Conservation (phyloP, 2,888 invertebrate genomes). For the Limenitis arthemis region DNA sequence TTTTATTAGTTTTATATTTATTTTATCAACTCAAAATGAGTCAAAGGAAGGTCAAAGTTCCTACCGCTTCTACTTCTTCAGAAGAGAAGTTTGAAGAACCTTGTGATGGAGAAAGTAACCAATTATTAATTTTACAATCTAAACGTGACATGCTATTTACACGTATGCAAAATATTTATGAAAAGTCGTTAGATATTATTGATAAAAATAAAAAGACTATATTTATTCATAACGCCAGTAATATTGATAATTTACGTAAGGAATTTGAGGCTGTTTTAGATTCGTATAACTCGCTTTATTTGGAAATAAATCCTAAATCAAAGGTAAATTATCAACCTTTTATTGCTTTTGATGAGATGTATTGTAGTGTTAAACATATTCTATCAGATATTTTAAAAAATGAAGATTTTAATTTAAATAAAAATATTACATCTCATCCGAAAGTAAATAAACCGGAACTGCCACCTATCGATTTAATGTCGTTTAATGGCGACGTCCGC, state of each 20-base stretch:
- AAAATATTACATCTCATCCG: background rate
- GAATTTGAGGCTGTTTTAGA: background rate
- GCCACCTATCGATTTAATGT: slow-evolving; percentile 8
- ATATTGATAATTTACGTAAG: slow-evolving; percentile 1
- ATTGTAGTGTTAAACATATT: background rate
- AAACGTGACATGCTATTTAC: background rate
- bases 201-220: background rate
- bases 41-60: background rate
- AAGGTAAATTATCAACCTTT: background rate
- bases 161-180: background rate
- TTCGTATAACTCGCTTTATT: background rate
- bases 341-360: background rate
- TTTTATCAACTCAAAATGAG: background rate
- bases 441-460: background rate
- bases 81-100: background rate
- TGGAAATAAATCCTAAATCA: background rate
- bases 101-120: background rate
- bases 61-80: background rate
- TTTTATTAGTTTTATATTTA: background rate
- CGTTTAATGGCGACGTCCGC: slow-evolving; percentile 7
- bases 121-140: background rate
- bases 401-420: background rate
- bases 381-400: background rate
- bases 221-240: too few species aligned
- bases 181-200: background rate